Evolutionary conservation across 2,113 vertebrate species (phyloP).

Genomic region (Pangasianodon gigas): DNA sequence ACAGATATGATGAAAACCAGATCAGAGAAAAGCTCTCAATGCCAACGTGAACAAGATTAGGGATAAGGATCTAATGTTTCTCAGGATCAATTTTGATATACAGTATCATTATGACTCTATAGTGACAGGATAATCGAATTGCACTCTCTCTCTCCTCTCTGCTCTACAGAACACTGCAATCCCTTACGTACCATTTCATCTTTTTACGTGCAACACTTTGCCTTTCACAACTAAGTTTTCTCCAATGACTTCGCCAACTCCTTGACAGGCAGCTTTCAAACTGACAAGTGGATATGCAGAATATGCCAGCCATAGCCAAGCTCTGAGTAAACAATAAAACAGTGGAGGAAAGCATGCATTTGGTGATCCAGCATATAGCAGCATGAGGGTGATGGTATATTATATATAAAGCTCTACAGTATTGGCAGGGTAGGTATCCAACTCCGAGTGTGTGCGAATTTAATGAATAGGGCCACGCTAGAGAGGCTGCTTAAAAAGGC

Average conservation of each 20-base stretch:
- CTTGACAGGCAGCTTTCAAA: constrained; percentile 18
- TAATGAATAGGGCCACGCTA: constrained; percentile 54
- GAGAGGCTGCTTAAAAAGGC: constrained; percentile 60
- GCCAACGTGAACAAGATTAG: no score
- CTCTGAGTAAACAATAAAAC: background rate
- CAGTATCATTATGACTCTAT: background rate
- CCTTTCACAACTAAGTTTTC: constrained; percentile 6
- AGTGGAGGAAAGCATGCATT: background rate
- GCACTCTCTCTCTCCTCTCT: background rate
- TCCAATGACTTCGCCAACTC: background rate
- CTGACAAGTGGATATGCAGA: constrained; percentile 28
- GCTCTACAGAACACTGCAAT: background rate
- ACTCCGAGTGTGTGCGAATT: background rate
- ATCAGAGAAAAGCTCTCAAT: background rate
- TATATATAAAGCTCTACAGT: background rate
- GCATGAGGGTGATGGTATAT: background rate
- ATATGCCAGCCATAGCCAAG: constrained; percentile 5
- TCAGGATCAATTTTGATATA: background rate
- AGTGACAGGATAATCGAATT: background rate
- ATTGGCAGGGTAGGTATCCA: background rate
- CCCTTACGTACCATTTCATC: background rate
- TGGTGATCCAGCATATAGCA: background rate
- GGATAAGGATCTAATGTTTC: constrained; percentile 9
- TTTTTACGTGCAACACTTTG: background rate
- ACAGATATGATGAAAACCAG: background rate